phyloP scores from a whole-genome alignment of 2,113 vertebrate species.

The Eidolon helvum region DNA sequence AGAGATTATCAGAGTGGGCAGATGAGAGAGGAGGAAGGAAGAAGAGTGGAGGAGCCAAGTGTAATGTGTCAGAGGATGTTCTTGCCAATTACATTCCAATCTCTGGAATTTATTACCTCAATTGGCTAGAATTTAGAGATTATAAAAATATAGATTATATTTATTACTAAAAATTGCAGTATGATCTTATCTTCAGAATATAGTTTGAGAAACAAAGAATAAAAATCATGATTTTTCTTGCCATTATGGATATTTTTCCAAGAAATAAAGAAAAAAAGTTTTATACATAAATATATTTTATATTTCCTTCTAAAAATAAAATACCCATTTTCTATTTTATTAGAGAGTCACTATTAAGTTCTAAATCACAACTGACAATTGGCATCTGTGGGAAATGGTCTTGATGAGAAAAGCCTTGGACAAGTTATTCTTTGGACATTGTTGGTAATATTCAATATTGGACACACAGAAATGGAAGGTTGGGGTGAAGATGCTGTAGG shows the following conservation, averaged over 20 bases:
- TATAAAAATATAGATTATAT: neutral
- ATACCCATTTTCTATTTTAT: neutral
- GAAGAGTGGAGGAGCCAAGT: neutral
- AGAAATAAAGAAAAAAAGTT: neutral
- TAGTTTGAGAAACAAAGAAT: neutral
- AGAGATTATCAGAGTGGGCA: neutral
- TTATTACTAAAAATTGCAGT: neutral
- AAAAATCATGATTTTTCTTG: neutral
- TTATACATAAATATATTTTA: neutral
- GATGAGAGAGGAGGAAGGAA: neutral
- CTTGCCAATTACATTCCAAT: neutral
- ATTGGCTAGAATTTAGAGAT: neutral
- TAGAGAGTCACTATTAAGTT: neutral
- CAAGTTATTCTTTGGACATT: neutral
- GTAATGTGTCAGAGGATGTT: neutral
- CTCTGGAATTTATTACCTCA: neutral
- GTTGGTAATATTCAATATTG: neutral
- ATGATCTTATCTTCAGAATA: neutral
- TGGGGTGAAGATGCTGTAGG: neutral
- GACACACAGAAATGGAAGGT: neutral
- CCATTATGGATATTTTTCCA: neutral
- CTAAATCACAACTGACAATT: neutral
- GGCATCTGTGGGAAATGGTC: neutral
- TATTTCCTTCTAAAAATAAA: neutral
- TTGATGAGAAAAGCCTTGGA: neutral